Conservation (phyloP, 2,888 invertebrate genomes). For the Hirudinaria manillensis region DNA sequence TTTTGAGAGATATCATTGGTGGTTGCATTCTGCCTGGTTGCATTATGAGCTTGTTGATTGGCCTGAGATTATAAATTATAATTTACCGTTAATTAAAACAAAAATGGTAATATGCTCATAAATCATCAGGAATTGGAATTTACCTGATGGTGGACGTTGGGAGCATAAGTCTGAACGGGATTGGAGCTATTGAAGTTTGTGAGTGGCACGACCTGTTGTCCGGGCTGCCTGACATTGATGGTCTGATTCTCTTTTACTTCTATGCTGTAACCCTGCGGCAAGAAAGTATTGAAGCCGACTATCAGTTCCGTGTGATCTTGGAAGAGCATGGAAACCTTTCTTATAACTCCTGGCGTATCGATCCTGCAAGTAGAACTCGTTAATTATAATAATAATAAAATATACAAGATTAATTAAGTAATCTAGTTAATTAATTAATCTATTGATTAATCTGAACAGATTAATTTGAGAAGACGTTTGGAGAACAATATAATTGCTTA, state of each 20-base stretch:
- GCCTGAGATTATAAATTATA: too few species aligned
- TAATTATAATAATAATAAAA: too few species aligned
- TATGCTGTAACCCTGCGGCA: slow-evolving; percentile 63
- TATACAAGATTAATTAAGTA: not conserved
- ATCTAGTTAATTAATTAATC: not conserved
- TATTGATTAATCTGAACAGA: not conserved
- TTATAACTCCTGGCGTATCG: slow-evolving; percentile 93
- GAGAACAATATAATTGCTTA: slow-evolving; percentile 39
- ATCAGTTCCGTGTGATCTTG: slow-evolving; percentile 72
- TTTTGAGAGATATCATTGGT: slow-evolving; percentile 2
- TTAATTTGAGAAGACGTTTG: not conserved
- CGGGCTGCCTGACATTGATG: slow-evolving; percentile 53
- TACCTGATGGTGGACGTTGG: slow-evolving; percentile 1
- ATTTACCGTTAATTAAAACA: not conserved
- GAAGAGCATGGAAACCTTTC: slow-evolving; percentile 88
- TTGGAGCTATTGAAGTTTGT: slow-evolving; percentile 9
- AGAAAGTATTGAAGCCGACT: slow-evolving; percentile 42
- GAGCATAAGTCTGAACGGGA: not conserved
- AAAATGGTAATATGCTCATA: not conserved
- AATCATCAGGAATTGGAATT: not conserved
- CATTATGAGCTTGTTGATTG: not conserved
- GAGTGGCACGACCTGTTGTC: slow-evolving; percentile 37
- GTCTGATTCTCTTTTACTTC: slow-evolving; percentile 81
- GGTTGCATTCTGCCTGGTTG: slow-evolving; percentile 1
- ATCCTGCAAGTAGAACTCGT: slow-evolving; percentile 61